Evolutionary conservation across 2,888 invertebrate species (phyloP), one percentile per base, ranked within the genome.

Genomic region (Drosophila trichaetosa): DNA sequence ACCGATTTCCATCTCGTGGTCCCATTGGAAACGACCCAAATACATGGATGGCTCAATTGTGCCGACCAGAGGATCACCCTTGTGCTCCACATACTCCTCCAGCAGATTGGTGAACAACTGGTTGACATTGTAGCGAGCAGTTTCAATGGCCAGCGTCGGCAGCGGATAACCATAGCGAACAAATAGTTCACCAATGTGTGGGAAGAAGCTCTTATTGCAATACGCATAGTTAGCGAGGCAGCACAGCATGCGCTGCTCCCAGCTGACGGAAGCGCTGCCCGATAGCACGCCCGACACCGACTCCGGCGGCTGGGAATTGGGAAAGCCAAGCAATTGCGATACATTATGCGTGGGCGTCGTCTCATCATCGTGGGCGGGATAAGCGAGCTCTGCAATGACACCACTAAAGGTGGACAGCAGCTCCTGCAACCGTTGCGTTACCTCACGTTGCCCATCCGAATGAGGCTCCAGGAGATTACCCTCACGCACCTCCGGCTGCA

Each of bases 21-120:
- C 96, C 96, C 98, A 97, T 90, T 97, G 97, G 91, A 98, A 97
- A 68, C 96, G 94, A 0, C 98, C 98, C 90, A 97, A 94, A 93
- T 98, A 98, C 98, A 99, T 98, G 74, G 97, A 98, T 8, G 97
- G 98, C 93, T 99, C 99, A 76, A 99, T 98, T 8, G 97, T 97
- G n/a, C 98, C 98, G 31, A 99, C 98, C 16, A 99, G 94, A 0
- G 98, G 98, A 93, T 98, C 98, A 52, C 97, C 97, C 91, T 98
- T 98, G 90, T 97, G 96, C 92, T 99, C 98, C 58, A 97, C 94
- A 91, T 97, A 97, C 3, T 96, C 96, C 87, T 97, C 97, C 18
- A 97, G 94, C 67, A 97, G 83, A 66, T 92, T 93, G 10, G 92
- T 92, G 58, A 93, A 93, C 31, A 93, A 72, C 60, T 92, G 91